These are phyloP conservation scores for Archips xylosteana DNA, from an alignment of 2,888 invertebrate genomes.

Conservation along the genomic window DNA sequence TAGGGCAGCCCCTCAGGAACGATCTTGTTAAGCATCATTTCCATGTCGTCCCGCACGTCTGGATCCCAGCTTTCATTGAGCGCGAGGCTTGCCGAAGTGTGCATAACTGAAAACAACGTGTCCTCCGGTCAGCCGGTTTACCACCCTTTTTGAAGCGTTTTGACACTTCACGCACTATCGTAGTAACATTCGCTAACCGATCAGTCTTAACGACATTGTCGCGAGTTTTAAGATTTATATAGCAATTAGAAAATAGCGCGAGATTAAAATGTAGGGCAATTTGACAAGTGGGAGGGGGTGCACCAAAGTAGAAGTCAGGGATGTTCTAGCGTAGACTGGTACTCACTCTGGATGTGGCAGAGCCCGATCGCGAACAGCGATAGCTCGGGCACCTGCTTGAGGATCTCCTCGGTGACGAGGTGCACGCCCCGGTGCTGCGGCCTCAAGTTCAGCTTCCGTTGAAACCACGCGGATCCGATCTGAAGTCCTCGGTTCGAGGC, in stretches of 20 bases:
- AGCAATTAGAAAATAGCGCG: slow-evolving; percentile 53
- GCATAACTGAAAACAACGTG: slow-evolving; percentile 92
- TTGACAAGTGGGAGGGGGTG: slow-evolving; percentile 72
- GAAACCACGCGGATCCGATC: slow-evolving; percentile 99
- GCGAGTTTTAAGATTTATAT: slow-evolving; percentile 47
- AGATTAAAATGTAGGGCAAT: slow-evolving; percentile 61
- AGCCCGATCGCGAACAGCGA: slow-evolving; percentile 97
- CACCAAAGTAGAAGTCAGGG: slow-evolving; percentile 71
- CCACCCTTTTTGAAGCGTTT: slow-evolving; percentile 23
- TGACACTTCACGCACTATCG: slow-evolving; percentile 41
- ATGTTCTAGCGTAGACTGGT: slow-evolving; percentile 54
- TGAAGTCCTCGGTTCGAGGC: slow-evolving; percentile 96
- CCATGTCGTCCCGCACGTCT: slow-evolving; percentile 98
- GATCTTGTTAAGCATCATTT: slow-evolving; percentile 99
- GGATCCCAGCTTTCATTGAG: slow-evolving; percentile 99
- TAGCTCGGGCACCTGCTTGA: slow-evolving; percentile 97
- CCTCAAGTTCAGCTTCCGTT: slow-evolving; percentile 97
- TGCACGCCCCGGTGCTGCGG: slow-evolving; percentile 99
- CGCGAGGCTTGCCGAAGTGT: slow-evolving; percentile 98
- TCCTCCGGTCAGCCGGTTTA: slow-evolving; percentile 49
- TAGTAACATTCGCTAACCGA: slow-evolving; percentile 16
- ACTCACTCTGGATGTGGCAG: slow-evolving; percentile 98
- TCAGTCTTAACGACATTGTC: slow-evolving; percentile 25
- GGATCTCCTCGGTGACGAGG: slow-evolving; percentile 98
- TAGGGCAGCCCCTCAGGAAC: slow-evolving; percentile 98